Evolutionary conservation across 2,888 invertebrate genomes (phyloP), one percentile per base, ranked within the genome.

Genomic region (Microctonus hyperodae): DNA sequence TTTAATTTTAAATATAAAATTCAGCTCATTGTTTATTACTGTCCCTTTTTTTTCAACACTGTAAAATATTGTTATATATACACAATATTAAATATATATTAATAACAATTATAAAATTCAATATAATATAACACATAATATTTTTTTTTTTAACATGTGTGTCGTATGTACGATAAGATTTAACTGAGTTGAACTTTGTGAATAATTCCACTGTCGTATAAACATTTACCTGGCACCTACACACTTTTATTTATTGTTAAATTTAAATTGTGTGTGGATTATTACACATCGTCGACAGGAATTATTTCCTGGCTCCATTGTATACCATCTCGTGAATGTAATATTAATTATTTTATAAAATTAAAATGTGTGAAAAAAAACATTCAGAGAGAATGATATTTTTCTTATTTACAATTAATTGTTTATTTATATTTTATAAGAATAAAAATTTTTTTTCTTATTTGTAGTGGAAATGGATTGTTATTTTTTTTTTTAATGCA

Each of bases 131-230:
- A 16, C 16, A 6, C 44, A 1, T 16, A 16, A 44, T 44, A n/a
- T 44, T 44, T 7, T 3, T 28, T 7, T 55, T 56, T 23, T 63
- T 25, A 64, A 70, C 78, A 73, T 76, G 76, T 71, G 71, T 72
- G 71, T 75, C 69, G 72, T 69, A 59, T 71, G 78, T 73, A 66
- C 74, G 79, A 79, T 79, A 78, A 79, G 76, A 79, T 78, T 77
- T 75, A 69, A 76, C 76, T 77, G 75, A 73, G 71, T 69, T 70
- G 69, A 72, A 74, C 67, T 70, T 44, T 16, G 16, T 7, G 72
- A 66, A 68, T 69, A 72, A 56, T 60, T 55, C 4, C 44, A n/a
- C n/a, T n/a, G n/a, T n/a, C n/a, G 7, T 7, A 44, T n/a, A 44
- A 1, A n/a, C 44, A 44, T 64, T 56, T 64, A 64, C 65, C 60